Evolutionary conservation across 2,888 invertebrate genomes (phyloP).

Genomic region (Exocentrus adspersus): DNA sequence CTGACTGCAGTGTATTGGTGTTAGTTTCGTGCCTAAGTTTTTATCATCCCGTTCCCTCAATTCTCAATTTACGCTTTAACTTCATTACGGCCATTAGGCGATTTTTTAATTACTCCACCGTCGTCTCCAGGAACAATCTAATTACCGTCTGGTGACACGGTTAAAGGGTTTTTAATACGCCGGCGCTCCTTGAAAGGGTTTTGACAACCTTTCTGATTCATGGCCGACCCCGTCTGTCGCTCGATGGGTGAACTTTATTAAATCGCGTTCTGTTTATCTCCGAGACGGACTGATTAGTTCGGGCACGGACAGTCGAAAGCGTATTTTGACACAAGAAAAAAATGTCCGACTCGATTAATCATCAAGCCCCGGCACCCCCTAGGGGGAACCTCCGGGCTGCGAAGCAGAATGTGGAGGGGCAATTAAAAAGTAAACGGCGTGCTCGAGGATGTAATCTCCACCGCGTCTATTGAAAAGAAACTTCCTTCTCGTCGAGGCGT

Average conservation of each 20-base stretch:
- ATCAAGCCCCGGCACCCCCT: no score
- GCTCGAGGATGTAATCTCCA: background rate
- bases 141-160: background rate
- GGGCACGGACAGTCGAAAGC: background rate
- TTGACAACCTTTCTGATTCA: slow-evolving; percentile 9
- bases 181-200: background rate
- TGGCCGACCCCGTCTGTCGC: background rate
- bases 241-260: slow-evolving; percentile 4
- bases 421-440: background rate
- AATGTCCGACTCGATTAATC: no score
- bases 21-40: background rate
- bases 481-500: background rate
- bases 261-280: slow-evolving; percentile 8
- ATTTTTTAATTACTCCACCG: background rate
- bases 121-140: background rate
- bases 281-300: background rate
- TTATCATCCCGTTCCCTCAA: no score
- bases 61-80: background rate
- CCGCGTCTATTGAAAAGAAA: background rate
- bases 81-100: background rate
- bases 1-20: background rate
- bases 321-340: no score
- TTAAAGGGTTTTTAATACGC: background rate
- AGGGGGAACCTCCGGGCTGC: no score
- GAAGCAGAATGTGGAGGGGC: background rate